These are phyloP conservation scores for Idaea aversata DNA, from an alignment of 2,888 invertebrate species.

Conservation along the genomic window DNA sequence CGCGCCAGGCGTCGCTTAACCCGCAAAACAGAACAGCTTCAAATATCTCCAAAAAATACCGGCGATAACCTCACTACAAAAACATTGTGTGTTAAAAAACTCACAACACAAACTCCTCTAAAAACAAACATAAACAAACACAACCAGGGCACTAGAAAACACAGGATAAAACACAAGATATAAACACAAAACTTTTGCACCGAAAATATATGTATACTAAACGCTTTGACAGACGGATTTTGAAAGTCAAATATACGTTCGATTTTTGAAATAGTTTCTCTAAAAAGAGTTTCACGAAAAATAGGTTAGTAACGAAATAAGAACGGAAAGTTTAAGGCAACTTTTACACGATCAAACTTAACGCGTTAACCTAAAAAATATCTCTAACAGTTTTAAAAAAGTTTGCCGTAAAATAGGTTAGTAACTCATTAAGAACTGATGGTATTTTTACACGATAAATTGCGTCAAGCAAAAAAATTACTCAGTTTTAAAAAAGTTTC, in stretches of 20 bases:
- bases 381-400: background rate
- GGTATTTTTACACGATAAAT: too few species aligned
- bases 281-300: background rate
- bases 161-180: slow-evolving; percentile 7
- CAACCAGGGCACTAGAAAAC: slow-evolving; percentile 18
- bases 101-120: background rate
- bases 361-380: background rate
- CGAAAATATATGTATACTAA: slow-evolving; percentile 25
- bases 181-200: slow-evolving; percentile 29
- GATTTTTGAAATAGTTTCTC: background rate
- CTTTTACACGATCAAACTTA: background rate
- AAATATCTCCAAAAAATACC: background rate
- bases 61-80: background rate
- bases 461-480: too few species aligned
- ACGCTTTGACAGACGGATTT: slow-evolving; percentile 21
- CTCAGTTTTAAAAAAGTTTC: too few species aligned
- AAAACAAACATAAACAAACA: slow-evolving; percentile 15
- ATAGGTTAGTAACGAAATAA: background rate
- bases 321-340: background rate
- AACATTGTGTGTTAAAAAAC: background rate
- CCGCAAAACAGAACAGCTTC: background rate
- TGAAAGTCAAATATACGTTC: slow-evolving; percentile 16
- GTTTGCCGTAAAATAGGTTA: too few species aligned
- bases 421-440: too few species aligned
- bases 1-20: background rate